Evolutionary conservation across 2,113 vertebrate species (phyloP), one percentile per base, ranked within the genome.

Genomic region (Tor tambroides): DNA sequence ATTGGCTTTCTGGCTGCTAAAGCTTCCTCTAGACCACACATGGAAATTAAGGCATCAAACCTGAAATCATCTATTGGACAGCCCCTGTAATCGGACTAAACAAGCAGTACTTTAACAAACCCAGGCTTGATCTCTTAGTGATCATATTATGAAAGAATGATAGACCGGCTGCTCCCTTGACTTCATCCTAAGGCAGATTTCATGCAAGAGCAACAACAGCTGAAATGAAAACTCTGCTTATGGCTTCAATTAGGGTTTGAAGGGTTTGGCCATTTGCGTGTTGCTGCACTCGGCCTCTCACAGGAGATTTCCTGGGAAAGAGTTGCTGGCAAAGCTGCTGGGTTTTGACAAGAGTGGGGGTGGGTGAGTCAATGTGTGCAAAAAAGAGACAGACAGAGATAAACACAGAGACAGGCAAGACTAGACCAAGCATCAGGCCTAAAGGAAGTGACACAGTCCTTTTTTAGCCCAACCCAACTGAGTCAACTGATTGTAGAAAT

Each of bases 161-260:
- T 17, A 71, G 81, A 78, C 41, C 21, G 26, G 28, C 81, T 71
- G 86, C 80, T 32, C 74, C 32, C 23, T 61, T 19, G 41, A 51
- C 54, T 65, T 74, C 63, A 69, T 54, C 49, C 51, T 46, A 35
- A 46, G 35, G 75, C 63, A 76, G 15, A 38, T 71, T 84, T 32
- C 49, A 84, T 65, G 28, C 79, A 59, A 82, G 61, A 67, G 46
- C 59, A 72, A 56, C 63, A 51, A 83, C 81, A 71, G 75, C 12
- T 19, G 75, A 85, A 51, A 63, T 32, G 78, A 46, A 87, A 87
- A 85, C 49, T 78, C 75, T 84, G 75, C 77, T 67, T 84, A 59
- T 87, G 87, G 49, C 81, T 76, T 87, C 69, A 72, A 87, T 87
- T 77, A 84, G 76, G 46, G 76, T 54, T 54, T 78, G 79, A 81